Base-by-base conservation (phyloP, 2,888 invertebrate species). In the Himalopsyche anomala region DNA sequence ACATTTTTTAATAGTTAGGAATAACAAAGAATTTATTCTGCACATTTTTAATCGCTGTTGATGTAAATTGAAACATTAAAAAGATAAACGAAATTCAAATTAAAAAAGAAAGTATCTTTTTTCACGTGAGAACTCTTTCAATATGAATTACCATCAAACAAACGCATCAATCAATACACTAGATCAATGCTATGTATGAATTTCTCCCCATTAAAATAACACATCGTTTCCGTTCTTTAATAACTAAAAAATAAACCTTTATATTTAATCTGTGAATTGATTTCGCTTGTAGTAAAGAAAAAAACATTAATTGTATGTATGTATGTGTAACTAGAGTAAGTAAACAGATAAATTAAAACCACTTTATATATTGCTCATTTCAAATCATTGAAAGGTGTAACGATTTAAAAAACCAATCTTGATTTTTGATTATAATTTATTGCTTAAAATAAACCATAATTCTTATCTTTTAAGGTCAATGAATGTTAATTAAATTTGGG, bases 81-180 rank as follows among this genome's bases (percentile, higher is more conserved):
- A 36, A 74, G 74, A 74, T 74, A 74, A 74, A 74, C 38, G 38
- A 74, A 74, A 36, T 36, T 74, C 19, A 38, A 38, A 74, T 36
- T 38, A 74, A 38, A 74, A 74, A 74, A 74, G 74, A 74, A 74
- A 74, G 74, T 36, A 38, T 74, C 74, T 74, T 12, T 74, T 38
- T 74, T 74, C 74, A 36, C 74, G 74, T 74, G 74, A 74, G 74
- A 74, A 74, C 74, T 36, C 38, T 74, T 74, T 15, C 36, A 5
- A 74, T 38, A 74, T 74, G 15, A 74, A 74, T 74, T 12, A 36
- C 5, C 36, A 6, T 74, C 74, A 36, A 15, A 74, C 5, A 74
- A 36, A 15, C 74, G 15, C 38, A 74, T 74, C 36, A 74, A 74
- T 74, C 74, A 74, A 36, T 74, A 36, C 12, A 11, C 69, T 74